Base-by-base conservation (phyloP, 2,888 invertebrate species). In the Ichneumon xanthorius region DNA sequence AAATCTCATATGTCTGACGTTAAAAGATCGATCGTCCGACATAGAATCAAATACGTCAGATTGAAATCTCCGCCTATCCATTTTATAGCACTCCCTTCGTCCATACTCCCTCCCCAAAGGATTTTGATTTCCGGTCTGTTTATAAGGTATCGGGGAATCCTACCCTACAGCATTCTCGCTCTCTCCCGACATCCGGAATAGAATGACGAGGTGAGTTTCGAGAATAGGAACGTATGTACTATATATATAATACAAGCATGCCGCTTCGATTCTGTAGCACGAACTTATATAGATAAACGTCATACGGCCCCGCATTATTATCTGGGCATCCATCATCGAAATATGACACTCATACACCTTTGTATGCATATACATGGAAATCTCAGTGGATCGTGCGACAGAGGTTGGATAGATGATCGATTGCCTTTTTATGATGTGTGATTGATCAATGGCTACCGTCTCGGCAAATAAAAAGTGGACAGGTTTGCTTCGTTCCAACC, bases 301-400 rank as follows among this genome's bases (percentile, higher is more conserved):
- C 58, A 22, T 26, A 26, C 9, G 68, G 58, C 70, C 81, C 85
- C 86, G 86, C 88, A 90, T 90, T 90, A 90, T 90, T 90, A 88
- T 82, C 58, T 65, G 82, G 53, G 78, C 92, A 93, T 93, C 92
- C 89, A 93, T 93, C 92, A 93, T 91, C 88, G 87, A 91, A 91
- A 92, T 91, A 90, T 90, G 92, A 92, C 92, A 90, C 88, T 92
- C 88, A 90, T 91, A 91, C 71, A 72, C 71, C 73, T 53, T 53
- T 37, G n/a, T 45, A 53, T 40, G 48, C 58, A 40, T 73, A 40
- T 78, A 55, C 79, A 58, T 61, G 33, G 22, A 80, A 82, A 82
- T 82, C 72, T 77, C 71, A 72, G 73, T 76, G 50, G 81, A 78
- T 9, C 16, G 30, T 33, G 50, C 63, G 50, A 61, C 58, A 80